These are phyloP conservation scores for Eonycteris spelaea DNA, from an alignment of 2,113 vertebrate species.

Conservation along the genomic window DNA sequence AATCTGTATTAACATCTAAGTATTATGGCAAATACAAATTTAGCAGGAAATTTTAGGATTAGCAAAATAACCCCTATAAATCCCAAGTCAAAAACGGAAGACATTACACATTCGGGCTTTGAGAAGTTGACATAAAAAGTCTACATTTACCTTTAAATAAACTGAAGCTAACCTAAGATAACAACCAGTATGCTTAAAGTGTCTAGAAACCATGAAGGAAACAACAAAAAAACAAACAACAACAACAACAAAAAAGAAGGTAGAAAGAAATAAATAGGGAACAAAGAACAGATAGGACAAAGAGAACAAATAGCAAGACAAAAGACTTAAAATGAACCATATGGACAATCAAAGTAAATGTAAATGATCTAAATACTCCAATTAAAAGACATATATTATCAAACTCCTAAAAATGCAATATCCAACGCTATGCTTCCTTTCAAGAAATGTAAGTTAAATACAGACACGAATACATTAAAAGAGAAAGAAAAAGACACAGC, in stretches of 20 bases:
- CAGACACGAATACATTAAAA: not conserved
- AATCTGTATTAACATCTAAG: not conserved
- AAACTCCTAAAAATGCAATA: not conserved
- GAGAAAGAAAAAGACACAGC: not conserved
- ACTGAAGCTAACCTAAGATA: not conserved
- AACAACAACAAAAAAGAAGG: not conserved
- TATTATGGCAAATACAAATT: not conserved
- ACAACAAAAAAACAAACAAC: not conserved
- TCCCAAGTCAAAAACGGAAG: conserved; percentile 2
- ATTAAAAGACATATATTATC: not conserved
- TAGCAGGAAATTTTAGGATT: not conserved
- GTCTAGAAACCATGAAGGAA: not conserved
- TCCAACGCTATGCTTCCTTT: not conserved
- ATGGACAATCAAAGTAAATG: not conserved
- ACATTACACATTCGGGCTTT: not conserved
- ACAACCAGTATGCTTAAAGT: not conserved
- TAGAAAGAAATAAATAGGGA: not conserved
- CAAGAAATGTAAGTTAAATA: not conserved
- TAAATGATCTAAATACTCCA: not conserved
- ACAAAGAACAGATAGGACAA: not conserved
- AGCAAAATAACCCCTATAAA: not conserved
- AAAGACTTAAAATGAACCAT: not conserved
- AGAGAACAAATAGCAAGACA: not conserved
- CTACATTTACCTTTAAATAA: not conserved
- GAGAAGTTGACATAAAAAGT: not conserved